phyloP scores from a whole-genome alignment of 1,140 invertebrate genomes.

The Odontomachus brunneus region DNA sequence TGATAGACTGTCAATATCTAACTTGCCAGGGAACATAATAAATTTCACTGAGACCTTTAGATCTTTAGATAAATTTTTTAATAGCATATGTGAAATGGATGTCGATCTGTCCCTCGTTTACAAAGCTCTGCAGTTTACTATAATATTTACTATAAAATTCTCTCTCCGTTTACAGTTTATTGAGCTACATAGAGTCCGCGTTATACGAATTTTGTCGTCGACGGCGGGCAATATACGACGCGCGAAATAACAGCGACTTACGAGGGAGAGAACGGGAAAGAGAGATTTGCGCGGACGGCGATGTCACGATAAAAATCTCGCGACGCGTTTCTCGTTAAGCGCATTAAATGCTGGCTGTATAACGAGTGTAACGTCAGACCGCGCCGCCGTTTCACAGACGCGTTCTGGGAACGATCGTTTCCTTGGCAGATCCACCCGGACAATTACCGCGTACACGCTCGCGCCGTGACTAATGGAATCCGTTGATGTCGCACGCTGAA shows the following conservation, averaged over 20 bases:
- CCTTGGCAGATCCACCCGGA: conserved; percentile 46
- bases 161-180: no score
- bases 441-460: conserved; percentile 57
- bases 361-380: conserved; percentile 23
- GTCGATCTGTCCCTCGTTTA: no score
- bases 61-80: no score
- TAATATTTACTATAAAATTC: no score
- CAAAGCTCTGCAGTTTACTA: no score
- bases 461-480: conserved; percentile 69
- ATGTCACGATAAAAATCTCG: conserved; percentile 59
- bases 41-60: no score
- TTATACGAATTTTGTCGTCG: no score
- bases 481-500: conserved; percentile 69
- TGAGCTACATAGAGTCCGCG: no score
- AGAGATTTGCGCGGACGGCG: conserved; percentile 22
- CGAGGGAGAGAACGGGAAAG: background rate
- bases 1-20: no score
- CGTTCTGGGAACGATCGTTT: conserved; percentile 53
- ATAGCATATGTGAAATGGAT: no score
- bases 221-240: no score
- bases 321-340: conserved; percentile 65
- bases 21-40: no score
- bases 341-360: conserved; percentile 55
- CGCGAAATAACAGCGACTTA: conserved; percentile 23
- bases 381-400: conserved; percentile 3